Conservation (phyloP, 2,888 invertebrate genomes). For the Pristionchus exspectatus region DNA sequence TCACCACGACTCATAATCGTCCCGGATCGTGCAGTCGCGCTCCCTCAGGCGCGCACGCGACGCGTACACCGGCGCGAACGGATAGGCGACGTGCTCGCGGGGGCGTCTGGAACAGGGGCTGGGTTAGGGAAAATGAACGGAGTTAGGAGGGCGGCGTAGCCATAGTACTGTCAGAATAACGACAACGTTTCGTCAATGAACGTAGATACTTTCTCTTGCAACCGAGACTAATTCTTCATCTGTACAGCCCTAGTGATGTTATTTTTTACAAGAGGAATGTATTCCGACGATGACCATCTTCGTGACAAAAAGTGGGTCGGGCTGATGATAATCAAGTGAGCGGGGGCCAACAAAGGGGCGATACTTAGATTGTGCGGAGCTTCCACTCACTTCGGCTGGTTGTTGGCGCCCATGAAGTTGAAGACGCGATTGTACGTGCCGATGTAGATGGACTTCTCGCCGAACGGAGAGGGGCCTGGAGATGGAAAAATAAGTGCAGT, state of each 20-base stretch:
- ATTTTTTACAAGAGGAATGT: too few relatives aligned
- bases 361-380: background rate
- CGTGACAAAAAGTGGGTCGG: too few relatives aligned
- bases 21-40: background rate
- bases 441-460: conserved; percentile 41
- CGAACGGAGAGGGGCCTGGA: conserved; percentile 17
- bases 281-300: too few relatives aligned
- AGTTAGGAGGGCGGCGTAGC: too few relatives aligned
- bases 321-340: too few relatives aligned
- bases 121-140: too few relatives aligned
- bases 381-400: background rate
- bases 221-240: too few relatives aligned
- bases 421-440: conserved; percentile 33
- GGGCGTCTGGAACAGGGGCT: background rate
- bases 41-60: conserved; percentile 33
- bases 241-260: too few relatives aligned
- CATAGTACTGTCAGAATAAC: too few relatives aligned
- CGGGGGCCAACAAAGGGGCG: too few relatives aligned
- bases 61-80: conserved; percentile 37
- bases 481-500: background rate
- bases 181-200: too few relatives aligned
- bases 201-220: too few relatives aligned
- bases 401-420: background rate
- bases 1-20: conserved; percentile 42
- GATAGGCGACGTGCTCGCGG: conserved; percentile 4